Evolutionary conservation across 2,888 invertebrate species (phyloP).

Genomic region (Pseudococcus jackbeardsleyi): DNA sequence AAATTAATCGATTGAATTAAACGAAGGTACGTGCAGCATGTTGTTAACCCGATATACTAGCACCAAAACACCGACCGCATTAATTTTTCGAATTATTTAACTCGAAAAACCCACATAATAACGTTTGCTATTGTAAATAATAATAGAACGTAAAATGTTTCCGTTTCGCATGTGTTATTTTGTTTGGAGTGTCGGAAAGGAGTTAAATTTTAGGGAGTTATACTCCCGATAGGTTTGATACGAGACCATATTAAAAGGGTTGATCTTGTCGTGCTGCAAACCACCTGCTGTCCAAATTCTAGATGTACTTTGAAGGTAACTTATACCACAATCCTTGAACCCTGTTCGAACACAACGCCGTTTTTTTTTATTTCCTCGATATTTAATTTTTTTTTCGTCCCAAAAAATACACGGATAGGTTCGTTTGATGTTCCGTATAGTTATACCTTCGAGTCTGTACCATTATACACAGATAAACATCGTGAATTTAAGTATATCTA

Average conservation of each 20-base stretch:
- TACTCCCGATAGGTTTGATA: slow-evolving; percentile 22
- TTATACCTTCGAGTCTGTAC: not conserved
- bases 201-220: slow-evolving; percentile 48
- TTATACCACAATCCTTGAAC: slow-evolving; percentile 44
- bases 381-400: slow-evolving; percentile 6
- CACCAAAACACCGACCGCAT: slow-evolving; percentile 31
- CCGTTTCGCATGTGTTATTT: slow-evolving; percentile 55
- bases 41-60: slow-evolving; percentile 22
- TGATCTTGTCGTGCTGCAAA: slow-evolving; percentile 52
- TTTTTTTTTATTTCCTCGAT: slow-evolving; percentile 46
- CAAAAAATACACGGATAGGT: not conserved
- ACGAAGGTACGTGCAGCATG: slow-evolving; percentile 55
- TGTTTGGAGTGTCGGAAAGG: slow-evolving; percentile 48
- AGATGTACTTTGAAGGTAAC: slow-evolving; percentile 13
- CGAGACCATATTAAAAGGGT: slow-evolving; percentile 40
- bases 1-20: slow-evolving; percentile 59
- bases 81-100: slow-evolving; percentile 56
- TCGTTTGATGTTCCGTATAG: slow-evolving; percentile 12
- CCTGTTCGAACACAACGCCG: not conserved
- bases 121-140: slow-evolving; percentile 44
- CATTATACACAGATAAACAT: slow-evolving; percentile 12
- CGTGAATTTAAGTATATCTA: not conserved
- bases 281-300: slow-evolving; percentile 49
- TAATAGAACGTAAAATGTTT: slow-evolving; percentile 51
- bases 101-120: slow-evolving; percentile 52